A percentile compares a stretch with the other conserved stretches of the same genome.
These are phyloP conservation scores for Jaculus jaculus DNA, from an alignment of 2,113 vertebrate genomes.

Conservation along the genomic window DNA sequence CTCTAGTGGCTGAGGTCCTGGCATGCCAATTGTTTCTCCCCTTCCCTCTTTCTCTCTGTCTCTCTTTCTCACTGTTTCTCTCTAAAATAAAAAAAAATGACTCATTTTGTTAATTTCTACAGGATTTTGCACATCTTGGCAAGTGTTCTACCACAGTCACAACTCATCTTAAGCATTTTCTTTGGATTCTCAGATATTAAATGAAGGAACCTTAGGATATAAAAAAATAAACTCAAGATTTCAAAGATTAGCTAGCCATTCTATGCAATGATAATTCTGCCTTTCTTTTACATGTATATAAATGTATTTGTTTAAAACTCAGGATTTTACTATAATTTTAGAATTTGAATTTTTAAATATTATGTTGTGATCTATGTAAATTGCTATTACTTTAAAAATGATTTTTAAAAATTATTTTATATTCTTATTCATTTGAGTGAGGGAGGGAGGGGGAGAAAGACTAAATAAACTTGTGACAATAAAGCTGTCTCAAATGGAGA, in stretches of 20 bases:
- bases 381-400: not conserved
- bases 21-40: too few species aligned
- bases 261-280: not conserved
- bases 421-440: too few species aligned
- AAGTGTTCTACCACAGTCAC: not conserved
- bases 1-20: too few species aligned
- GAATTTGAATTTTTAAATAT: not conserved
- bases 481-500: not conserved
- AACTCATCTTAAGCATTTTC: not conserved
- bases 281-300: not conserved
- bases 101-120: not conserved
- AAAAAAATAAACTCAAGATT: not conserved
- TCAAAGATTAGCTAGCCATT: not conserved
- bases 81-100: too few species aligned
- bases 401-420: too few species aligned
- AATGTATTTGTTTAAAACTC: not conserved
- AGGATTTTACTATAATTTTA: conserved; percentile 36
- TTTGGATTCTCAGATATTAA: conserved; percentile 29
- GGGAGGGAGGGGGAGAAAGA: not conserved
- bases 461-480: not conserved
- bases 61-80: too few species aligned
- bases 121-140: not conserved
- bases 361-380: not conserved
- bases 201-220: not conserved
- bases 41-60: too few species aligned